phyloP scores from a whole-genome alignment of 1,140 invertebrate species.

The Bombus cullumanus region DNA sequence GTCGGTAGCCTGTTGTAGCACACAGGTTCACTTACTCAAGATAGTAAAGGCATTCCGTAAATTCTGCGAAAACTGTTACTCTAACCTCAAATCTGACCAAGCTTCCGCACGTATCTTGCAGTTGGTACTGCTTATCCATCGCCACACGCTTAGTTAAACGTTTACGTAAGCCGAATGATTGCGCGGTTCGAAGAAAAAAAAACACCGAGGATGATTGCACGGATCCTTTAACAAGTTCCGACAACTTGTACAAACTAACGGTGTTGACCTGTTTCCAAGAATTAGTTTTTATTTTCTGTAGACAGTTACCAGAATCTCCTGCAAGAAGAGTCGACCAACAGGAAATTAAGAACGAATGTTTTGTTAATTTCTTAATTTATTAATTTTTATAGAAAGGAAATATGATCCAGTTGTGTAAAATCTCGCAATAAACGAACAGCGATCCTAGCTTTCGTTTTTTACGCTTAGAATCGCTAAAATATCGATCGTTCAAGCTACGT shows the following conservation, averaged over 20 bases:
- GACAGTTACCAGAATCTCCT: not conserved
- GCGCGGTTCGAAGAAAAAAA: not conserved
- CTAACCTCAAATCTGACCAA: not conserved
- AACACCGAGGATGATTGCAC: not conserved
- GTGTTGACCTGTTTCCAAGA: not conserved
- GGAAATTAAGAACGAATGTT: not conserved
- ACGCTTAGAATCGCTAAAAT: rapidly evolving
- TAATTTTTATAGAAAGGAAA: not conserved
- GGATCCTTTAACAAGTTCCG: not conserved
- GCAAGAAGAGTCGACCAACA: not conserved
- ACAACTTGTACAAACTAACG: not conserved
- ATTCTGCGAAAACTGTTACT: conserved; percentile 7
- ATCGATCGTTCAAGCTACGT: no score
- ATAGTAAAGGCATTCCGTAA: no score
- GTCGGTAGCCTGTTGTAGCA: not conserved
- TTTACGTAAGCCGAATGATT: conserved; percentile 2
- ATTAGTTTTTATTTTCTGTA: not conserved
- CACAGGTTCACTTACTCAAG: not conserved
- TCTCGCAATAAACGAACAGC: no score
- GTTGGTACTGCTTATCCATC: not conserved
- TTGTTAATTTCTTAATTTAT: no score
- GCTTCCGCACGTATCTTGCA: not conserved
- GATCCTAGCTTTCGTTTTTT: no score
- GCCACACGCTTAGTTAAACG: not conserved
- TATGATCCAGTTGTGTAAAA: not conserved